A percentile compares a stretch with the other conserved stretches of the same genome.
Evolutionary conservation across 2,113 vertebrate species (phyloP).

Genomic region (Hucho hucho): DNA sequence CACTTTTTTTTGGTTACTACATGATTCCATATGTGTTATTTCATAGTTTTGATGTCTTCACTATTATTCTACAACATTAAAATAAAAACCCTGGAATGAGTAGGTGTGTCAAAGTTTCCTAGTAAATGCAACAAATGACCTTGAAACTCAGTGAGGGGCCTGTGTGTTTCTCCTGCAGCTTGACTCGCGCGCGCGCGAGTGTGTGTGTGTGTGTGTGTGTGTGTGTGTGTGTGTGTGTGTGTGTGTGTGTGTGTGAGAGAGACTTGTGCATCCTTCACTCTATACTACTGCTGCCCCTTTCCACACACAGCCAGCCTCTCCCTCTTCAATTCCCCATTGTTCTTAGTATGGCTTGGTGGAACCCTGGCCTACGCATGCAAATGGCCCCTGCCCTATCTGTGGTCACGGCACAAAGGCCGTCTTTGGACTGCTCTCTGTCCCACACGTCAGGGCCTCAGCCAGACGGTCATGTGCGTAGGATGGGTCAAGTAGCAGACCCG

Average conservation of each 20-base stretch:
- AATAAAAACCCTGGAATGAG: too few species aligned
- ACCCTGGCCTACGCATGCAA: constrained; percentile 13
- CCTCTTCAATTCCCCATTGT: constrained; percentile 1
- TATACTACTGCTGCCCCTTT: background rate
- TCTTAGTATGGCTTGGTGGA: background rate
- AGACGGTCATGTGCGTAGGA: constrained; percentile 5
- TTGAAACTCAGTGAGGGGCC: too few species aligned
- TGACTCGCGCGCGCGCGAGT: too few species aligned
- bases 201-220: background rate
- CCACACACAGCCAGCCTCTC: constrained; percentile 6
- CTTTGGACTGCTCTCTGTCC: constrained; percentile 9
- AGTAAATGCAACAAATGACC: too few species aligned
- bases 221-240: background rate
- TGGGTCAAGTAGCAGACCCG: constrained; percentile 14
- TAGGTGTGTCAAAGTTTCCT: too few species aligned
- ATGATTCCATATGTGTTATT: too few species aligned
- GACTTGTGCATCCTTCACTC: background rate
- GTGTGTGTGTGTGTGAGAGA: background rate
- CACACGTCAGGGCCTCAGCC: constrained; percentile 7
- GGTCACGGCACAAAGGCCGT: constrained; percentile 16
- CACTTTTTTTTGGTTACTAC: too few species aligned
- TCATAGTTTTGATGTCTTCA: too few species aligned
- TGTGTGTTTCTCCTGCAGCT: too few species aligned
- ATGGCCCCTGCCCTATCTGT: constrained; percentile 7
- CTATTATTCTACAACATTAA: too few species aligned